Evolutionary conservation across 2,113 vertebrate species (phyloP).

Genomic region (Gopherus flavomarginatus): DNA sequence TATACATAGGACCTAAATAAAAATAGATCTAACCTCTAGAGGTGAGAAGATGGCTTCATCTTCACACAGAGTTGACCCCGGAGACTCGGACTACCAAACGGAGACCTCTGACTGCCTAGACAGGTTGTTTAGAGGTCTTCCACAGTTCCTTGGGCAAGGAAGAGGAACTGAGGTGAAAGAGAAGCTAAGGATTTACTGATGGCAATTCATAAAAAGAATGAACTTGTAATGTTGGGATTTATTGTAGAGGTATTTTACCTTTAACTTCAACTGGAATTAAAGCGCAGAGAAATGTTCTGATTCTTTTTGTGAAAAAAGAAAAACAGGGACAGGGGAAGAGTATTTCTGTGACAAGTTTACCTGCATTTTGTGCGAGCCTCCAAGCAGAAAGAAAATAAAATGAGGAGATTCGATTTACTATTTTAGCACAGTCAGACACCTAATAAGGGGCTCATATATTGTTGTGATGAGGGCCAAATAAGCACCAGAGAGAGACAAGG

Average conservation of each 20-base stretch:
- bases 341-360: neutral
- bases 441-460: neutral
- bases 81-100: neutral
- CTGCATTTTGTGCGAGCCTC: neutral
- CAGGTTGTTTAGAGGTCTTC: neutral
- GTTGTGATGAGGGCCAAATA: conserved; percentile 12
- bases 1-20: neutral
- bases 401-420: neutral
- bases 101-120: neutral
- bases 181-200: neutral
- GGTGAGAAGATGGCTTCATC: neutral
- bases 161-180: neutral
- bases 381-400: neutral
- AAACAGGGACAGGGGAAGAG: neutral
- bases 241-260: neutral
- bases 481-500: neutral
- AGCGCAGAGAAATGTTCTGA: neutral
- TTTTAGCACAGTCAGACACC: neutral
- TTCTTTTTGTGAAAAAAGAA: neutral
- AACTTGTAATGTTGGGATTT: neutral
- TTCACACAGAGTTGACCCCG: neutral
- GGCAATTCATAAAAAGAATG: neutral
- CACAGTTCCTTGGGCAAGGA: neutral
- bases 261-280: neutral
- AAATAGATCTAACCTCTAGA: neutral